These are phyloP conservation scores for Picus viridis DNA, from an alignment of 2,797 vertebrate species.

Conservation along the genomic window DNA sequence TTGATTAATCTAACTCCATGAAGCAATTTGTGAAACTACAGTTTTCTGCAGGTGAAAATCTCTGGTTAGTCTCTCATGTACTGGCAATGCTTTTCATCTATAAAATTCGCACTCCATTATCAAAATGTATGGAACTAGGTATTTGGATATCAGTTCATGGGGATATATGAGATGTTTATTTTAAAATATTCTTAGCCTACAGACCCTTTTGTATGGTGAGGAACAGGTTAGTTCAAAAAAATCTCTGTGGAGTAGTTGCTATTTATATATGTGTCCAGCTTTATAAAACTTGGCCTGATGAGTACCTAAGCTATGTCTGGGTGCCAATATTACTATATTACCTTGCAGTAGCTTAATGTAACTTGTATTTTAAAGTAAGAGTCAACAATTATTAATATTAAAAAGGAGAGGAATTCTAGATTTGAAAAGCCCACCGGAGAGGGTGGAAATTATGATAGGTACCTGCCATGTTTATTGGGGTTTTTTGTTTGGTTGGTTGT, in stretches of 20 bases:
- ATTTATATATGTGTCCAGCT: neutral
- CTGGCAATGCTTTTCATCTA: neutral
- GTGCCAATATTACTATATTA: neutral
- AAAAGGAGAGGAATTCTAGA: neutral
- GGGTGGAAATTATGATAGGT: neutral
- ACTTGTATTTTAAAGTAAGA: neutral
- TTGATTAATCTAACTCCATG: conserved; percentile 59
- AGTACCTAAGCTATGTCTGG: neutral
- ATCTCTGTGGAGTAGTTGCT: neutral
- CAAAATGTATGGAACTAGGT: neutral
- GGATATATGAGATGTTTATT: neutral
- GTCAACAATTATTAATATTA: neutral
- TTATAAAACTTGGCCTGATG: neutral
- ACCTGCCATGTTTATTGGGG: neutral
- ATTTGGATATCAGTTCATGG: neutral
- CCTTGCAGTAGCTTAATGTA: neutral
- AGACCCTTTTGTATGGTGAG: neutral
- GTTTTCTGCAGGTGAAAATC: conserved; percentile 48
- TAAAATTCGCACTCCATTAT: neutral
- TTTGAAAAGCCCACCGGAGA: neutral
- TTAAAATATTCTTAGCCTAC: neutral
- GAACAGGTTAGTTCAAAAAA: neutral
- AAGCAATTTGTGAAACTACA: conserved; percentile 41
- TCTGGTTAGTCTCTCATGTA: neutral
- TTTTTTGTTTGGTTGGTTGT: too few relatives aligned